Conservation (phyloP, 2,113 vertebrate species). For the Microtus richardsoni region DNA sequence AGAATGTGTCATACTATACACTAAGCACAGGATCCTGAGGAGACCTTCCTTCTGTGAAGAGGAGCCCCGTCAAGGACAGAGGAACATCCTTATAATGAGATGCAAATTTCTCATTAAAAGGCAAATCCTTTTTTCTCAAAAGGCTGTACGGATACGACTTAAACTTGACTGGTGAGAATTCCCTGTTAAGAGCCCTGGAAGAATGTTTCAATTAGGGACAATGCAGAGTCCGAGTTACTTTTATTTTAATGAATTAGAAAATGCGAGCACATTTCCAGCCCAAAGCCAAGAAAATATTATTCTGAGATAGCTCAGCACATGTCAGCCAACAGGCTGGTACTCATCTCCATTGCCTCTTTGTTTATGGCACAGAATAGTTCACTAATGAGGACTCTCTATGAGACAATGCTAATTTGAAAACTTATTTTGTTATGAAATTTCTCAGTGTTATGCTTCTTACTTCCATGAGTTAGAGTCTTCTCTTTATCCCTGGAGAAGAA, state of each 20-base stretch:
- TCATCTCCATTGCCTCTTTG: neutral
- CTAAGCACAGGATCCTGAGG: neutral
- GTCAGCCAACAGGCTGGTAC: neutral
- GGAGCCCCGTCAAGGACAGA: conserved; percentile 58
- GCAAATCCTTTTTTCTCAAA: conserved; percentile 67
- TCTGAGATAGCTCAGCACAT: conserved; percentile 38
- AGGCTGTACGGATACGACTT: conserved; percentile 41
- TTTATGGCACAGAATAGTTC: conserved; percentile 8
- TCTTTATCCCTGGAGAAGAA: neutral
- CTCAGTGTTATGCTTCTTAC: neutral
- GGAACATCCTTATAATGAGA: conserved; percentile 58
- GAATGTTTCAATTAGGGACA: neutral
- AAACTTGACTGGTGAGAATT: conserved; percentile 25
- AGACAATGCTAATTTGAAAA: neutral
- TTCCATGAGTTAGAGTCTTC: neutral
- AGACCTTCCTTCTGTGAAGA: conserved; percentile 4
- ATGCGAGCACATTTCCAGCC: neutral
- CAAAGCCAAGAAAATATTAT: conserved; percentile 7
- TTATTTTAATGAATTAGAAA: conserved; percentile 61
- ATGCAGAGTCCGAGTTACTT: conserved; percentile 30
- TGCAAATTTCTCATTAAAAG: conserved; percentile 73
- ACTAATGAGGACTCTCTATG: neutral
- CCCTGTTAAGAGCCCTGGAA: conserved; percentile 30
- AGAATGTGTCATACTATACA: neutral
- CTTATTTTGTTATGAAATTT: conserved; percentile 23